Evolutionary conservation across 1,140 invertebrate species (phyloP).

Genomic region (Paraescarpia echinospica): DNA sequence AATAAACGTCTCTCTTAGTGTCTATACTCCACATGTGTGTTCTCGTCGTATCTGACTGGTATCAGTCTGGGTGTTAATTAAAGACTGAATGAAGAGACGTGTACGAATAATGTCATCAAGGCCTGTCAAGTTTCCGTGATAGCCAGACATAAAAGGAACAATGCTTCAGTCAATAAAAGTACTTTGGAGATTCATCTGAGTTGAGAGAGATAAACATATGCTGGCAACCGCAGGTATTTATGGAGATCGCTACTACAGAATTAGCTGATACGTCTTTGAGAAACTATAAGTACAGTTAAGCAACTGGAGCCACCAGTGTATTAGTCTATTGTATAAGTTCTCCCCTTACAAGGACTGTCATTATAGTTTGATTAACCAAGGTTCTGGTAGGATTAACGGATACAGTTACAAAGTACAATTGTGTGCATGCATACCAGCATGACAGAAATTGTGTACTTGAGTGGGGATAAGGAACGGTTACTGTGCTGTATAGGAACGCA

Average conservation of each 20-base stretch:
- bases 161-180: neutral
- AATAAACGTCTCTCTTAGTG: neutral
- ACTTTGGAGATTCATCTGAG: neutral
- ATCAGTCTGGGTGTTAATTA: neutral
- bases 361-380: neutral
- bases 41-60: neutral
- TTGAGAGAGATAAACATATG: neutral
- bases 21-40: neutral
- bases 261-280: neutral
- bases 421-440: neutral
- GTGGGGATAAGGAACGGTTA: neutral
- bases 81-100: neutral
- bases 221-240: neutral
- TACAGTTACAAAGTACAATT: neutral
- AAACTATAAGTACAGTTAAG: neutral
- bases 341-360: neutral
- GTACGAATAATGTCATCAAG: neutral
- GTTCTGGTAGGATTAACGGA: neutral
- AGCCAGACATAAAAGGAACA: neutral
- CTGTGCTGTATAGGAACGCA: no score
- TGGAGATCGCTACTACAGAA: neutral
- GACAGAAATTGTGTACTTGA: neutral
- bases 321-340: neutral
- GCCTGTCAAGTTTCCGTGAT: neutral
- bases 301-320: neutral